Percentiles rank a stretch among this genome's conserved stretches.
These are phyloP conservation scores for Prionchulus punctatus DNA, from an alignment of 2,888 invertebrate genomes.

Conservation along the genomic window DNA sequence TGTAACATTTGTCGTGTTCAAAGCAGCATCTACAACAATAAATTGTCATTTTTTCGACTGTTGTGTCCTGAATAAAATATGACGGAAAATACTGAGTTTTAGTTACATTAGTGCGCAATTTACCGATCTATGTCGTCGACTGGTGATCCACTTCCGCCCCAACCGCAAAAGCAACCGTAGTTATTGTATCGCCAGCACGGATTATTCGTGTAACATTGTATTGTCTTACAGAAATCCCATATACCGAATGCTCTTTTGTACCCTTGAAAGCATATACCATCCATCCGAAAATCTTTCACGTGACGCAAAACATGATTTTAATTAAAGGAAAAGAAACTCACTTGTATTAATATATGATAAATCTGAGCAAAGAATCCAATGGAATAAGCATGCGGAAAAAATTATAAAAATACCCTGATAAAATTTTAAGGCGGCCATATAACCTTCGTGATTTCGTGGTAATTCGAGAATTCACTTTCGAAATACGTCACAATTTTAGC, in stretches of 20 bases:
- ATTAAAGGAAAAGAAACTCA: not conserved
- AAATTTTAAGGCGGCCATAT: too few relatives aligned
- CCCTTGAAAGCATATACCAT: not conserved
- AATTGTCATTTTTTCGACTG: too few relatives aligned
- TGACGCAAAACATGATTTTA: not conserved
- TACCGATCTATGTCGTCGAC: not conserved
- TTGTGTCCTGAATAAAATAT: not conserved
- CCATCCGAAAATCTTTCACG: not conserved
- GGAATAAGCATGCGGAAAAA: too few relatives aligned
- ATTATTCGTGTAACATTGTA: not conserved
- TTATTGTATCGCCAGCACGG: not conserved
- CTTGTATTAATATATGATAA: not conserved
- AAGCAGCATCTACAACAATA: not conserved
- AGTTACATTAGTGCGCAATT: not conserved
- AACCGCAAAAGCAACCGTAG: conserved; percentile 1
- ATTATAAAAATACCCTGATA: too few relatives aligned
- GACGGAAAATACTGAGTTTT: not conserved
- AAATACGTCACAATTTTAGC: too few relatives aligned
- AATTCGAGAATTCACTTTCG: too few relatives aligned
- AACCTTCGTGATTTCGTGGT: too few relatives aligned
- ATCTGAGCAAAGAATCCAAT: too few relatives aligned
- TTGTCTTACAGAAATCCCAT: not conserved
- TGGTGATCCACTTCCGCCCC: not conserved
- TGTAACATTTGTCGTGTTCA: not conserved
- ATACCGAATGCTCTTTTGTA: not conserved